These are phyloP conservation scores for Oncorhynchus keta DNA, from an alignment of 2,113 vertebrate species.

Conservation along the genomic window DNA sequence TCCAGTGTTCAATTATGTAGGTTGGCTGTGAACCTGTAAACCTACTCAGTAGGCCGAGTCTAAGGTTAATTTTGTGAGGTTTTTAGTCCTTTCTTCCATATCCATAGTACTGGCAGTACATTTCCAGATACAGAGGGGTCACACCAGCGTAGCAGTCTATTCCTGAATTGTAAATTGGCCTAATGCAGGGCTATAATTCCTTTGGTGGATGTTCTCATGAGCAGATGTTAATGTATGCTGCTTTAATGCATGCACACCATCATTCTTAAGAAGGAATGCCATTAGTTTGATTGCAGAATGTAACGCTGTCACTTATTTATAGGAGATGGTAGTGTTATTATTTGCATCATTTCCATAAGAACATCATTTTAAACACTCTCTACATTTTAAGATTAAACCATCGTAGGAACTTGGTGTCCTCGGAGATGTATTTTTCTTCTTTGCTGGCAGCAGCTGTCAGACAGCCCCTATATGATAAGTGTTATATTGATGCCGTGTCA, in stretches of 20 bases:
- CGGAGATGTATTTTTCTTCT: constrained; percentile 46
- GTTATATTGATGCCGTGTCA: constrained; percentile 64
- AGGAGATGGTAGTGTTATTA: background rate
- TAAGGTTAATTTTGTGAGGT: no score
- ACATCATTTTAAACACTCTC: constrained; percentile 57
- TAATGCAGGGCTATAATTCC: no score
- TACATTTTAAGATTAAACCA: constrained; percentile 54
- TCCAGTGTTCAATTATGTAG: no score
- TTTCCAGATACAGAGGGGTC: no score
- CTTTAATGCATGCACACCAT: constrained; percentile 38
- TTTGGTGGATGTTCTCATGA: background rate
- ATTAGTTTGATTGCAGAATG: constrained; percentile 46
- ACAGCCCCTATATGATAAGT: constrained; percentile 51
- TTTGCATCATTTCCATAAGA: constrained; percentile 35
- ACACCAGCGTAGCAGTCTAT: no score
- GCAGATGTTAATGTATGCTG: background rate
- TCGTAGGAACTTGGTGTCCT: constrained; percentile 38
- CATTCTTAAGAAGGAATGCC: constrained; percentile 46
- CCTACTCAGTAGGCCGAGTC: no score
- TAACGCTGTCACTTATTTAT: constrained; percentile 53
- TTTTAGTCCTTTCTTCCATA: no score
- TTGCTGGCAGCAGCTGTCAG: constrained; percentile 53
- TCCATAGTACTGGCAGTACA: no score
- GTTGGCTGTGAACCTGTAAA: no score
- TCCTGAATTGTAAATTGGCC: no score